Base-by-base conservation (phyloP, 2,888 invertebrate genomes). In the Cremastobaeus sp. region DNA sequence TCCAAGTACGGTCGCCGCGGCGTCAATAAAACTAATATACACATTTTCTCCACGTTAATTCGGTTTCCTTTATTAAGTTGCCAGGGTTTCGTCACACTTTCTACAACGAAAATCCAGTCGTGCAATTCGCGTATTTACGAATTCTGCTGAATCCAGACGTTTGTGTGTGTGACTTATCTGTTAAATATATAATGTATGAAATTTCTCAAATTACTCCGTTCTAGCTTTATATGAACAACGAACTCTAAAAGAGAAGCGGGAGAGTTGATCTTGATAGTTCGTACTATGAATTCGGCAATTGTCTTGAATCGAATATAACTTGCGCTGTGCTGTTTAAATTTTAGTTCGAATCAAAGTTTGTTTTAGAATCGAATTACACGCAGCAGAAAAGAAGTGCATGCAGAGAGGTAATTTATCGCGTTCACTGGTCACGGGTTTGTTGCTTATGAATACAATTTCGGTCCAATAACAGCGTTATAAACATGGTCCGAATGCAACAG, bases 161-260 rank as follows among this genome's bases (percentile, higher is more conserved):
- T 57, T 43, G 18, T 18, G 28, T 25, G 59, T 6, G 59, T 25
- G 50, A 52, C 34, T 57, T 41, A 48, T 50, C 34, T 14, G 47
- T 39, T 59, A 59, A 68, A 59, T 37, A 52, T 68, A 59, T 59
- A 68, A 68, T 59, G 48, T 15, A 43, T 41, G 68, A 52, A 68
- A 59, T 43, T 59, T 59, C 52, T 43, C 50, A 30, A 59, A 59
- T 52, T 59, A 52, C 35, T 54, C 20, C 45, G 12, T 3, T 12
- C 37, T 18, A 34, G 54, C 25, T 68, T 45, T 45, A 50, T 25
- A 20, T 37, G 52, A 35, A 68, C 48, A 43, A 21, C 25, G 50
- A 48, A 34, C 18, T 50, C n/a, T 14, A 32, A 48, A 47, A 66
- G 48, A 48, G 57, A 35, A 15, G 55, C 3, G 12, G 32, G 32